Base-by-base conservation (phyloP, 2,888 invertebrate genomes). In the Seira ritae region DNA sequence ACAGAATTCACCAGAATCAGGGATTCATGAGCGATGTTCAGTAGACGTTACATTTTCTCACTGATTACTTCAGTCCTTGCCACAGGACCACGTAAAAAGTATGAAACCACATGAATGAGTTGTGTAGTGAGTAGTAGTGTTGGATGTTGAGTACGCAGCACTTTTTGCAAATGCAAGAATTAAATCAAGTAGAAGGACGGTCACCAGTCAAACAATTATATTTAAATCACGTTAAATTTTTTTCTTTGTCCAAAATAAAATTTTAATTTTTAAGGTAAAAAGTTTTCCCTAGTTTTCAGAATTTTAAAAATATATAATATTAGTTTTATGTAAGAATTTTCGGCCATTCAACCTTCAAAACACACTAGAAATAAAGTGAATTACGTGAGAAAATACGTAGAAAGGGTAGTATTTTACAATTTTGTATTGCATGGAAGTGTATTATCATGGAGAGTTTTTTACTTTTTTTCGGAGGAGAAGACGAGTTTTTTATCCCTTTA, bases 331-430 rank as follows among this genome's bases (percentile, higher is more conserved):
- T 76, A 69, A 60, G 77, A 62, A 42, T 77, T 60, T 77, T 78
- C 78, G 78, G 78, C 78, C 78, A 78, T 71, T 78, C 78, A 78
- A 78, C 78, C 78, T 78, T 78, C 78, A 78, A 71, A 78, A 78
- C 12, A 42, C 42, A 42, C 42, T 42, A 42, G 42, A 42, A 42
- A 42, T 42, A 42, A n/a, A 42, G 42, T 42, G 42, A 42, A 12
- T 42, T 42, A 42, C 42, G 42, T 42, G 42, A 42, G 42, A 42
- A 42, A 42, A 42, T 42, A 42, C 42, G 42, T 42, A 42, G 42
- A 42, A 42, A 42, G 42, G 42, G 42, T 42, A 42, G 42, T 8
- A n/a, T n/a, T n/a, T n/a, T n/a, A n/a, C n/a, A n/a, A n/a, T n/a
- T n/a, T 42, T 6, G 42, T 8, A 42, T 42, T 42, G 42, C 42